phyloP scores from a whole-genome alignment of 2,888 invertebrate genomes.

The Nezara viridula region DNA sequence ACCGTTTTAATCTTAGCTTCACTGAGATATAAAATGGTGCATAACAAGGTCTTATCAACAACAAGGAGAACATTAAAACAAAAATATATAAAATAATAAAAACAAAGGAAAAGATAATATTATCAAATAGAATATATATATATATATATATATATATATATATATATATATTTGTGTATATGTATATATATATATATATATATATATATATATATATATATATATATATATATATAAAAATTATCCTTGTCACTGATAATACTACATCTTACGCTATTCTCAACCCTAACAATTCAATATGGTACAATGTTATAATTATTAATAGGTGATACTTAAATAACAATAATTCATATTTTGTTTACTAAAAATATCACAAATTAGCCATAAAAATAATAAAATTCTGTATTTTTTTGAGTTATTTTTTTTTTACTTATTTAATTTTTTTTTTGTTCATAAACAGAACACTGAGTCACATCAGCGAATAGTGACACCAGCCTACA shows the following conservation, averaged over 20 bases:
- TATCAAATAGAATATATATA: constrained; percentile 68
- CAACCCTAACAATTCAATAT: constrained; percentile 69
- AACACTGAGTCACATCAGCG: constrained; percentile 63
- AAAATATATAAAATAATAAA: constrained; percentile 54
- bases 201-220: constrained; percentile 69
- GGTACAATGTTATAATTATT: constrained; percentile 67
- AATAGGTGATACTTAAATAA: constrained; percentile 73
- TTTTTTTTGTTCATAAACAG: constrained; percentile 65
- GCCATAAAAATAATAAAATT: constrained; percentile 72
- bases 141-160: too few relatives aligned
- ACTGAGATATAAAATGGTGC: constrained; percentile 60
- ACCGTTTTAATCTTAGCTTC: constrained; percentile 60
- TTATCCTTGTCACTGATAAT: constrained; percentile 69
- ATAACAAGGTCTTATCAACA: constrained; percentile 68
- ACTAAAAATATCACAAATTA: constrained; percentile 73
- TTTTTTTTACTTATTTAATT: constrained; percentile 65
- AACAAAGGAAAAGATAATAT: constrained; percentile 60
- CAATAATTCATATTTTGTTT: constrained; percentile 71
- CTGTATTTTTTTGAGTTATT: constrained; percentile 69
- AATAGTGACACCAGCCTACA: constrained; percentile 66
- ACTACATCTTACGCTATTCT: constrained; percentile 68
- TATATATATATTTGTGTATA: too few relatives aligned
- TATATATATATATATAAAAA: constrained; percentile 67
- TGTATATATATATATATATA: constrained; percentile 69
- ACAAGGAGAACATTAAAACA: constrained; percentile 69